Percentiles rank a stretch among this genome's conserved stretches.
phyloP scores from a whole-genome alignment of 1,140 invertebrate species.

The Drosophila ogumai region DNA sequence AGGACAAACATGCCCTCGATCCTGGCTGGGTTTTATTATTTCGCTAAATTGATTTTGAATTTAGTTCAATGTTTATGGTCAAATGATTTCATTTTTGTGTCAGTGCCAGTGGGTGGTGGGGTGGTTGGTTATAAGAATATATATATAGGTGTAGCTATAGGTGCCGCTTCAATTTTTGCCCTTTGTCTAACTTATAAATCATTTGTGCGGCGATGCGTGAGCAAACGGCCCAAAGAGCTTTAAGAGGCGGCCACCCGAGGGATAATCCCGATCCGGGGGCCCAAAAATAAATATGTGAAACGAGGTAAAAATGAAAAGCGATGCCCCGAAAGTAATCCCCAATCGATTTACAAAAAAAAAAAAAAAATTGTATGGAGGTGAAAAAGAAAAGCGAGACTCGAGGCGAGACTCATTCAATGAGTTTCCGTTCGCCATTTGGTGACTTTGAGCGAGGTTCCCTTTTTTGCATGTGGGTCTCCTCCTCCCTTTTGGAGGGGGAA shows the following conservation, averaged over 20 bases:
- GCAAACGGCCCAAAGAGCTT: conserved; percentile 52
- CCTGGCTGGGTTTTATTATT: conserved; percentile 73
- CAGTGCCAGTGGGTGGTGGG: conserved; percentile 29
- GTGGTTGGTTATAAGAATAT: background rate
- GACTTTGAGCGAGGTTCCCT: conserved; percentile 58
- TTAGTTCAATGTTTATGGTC: conserved; percentile 83
- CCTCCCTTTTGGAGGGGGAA: background rate
- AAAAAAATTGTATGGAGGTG: conserved; percentile 37
- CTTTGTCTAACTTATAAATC: conserved; percentile 79
- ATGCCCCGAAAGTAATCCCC: conserved; percentile 73
- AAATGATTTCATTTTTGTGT: conserved; percentile 81
- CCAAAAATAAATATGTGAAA: conserved; percentile 76
- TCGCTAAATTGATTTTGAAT: conserved; percentile 82
- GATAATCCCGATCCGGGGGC: conserved; percentile 58
- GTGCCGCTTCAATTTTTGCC: conserved; percentile 63
- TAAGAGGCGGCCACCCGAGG: conserved; percentile 20
- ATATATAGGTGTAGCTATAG: background rate
- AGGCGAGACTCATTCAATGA: conserved; percentile 72
- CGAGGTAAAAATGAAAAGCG: conserved; percentile 81
- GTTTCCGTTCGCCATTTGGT: conserved; percentile 70
- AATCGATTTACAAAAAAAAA: conserved; percentile 73
- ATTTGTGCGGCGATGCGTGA: conserved; percentile 78
- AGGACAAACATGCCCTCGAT: conserved; percentile 22
- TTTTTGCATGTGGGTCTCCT: conserved; percentile 54
- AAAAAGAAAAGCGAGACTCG: conserved; percentile 67